These are phyloP conservation scores for Andrena cerasifolii DNA, from an alignment of 1,140 invertebrate genomes.

Conservation along the genomic window DNA sequence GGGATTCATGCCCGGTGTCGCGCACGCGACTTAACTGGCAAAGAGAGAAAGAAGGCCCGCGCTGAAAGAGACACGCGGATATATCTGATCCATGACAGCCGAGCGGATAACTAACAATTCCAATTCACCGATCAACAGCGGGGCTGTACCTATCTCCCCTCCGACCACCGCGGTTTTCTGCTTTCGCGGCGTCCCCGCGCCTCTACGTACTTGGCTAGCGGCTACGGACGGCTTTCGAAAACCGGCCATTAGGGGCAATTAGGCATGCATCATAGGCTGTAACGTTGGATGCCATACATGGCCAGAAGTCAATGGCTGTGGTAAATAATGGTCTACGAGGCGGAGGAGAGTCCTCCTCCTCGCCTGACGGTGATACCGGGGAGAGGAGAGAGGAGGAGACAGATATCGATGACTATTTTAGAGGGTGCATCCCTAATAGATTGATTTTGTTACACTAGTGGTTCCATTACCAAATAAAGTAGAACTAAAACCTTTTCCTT, in stretches of 20 bases:
- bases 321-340: constrained; percentile 48
- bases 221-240: constrained; percentile 65
- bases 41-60: constrained; percentile 22
- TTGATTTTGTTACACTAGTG: too few relatives aligned
- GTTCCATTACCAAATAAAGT: too few relatives aligned
- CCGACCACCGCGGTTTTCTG: constrained; percentile 19
- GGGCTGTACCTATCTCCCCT: too few relatives aligned
- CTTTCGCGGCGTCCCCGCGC: neutral
- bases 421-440: too few relatives aligned
- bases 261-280: constrained; percentile 71
- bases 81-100: constrained; percentile 41
- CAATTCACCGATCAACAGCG: constrained; percentile 37
- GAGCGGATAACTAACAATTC: constrained; percentile 40
- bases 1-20: constrained; percentile 13
- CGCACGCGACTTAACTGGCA: constrained; percentile 47
- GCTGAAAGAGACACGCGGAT: constrained; percentile 20
- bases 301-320: constrained; percentile 57
- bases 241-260: constrained; percentile 69
- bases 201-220: constrained; percentile 38
- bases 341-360: constrained; percentile 10
- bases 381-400: neutral
- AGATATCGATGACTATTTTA: constrained; percentile 40
- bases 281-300: constrained; percentile 62
- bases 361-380: constrained; percentile 3
- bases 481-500: too few relatives aligned